These are phyloP conservation scores for Dione juno DNA, from an alignment of 2,888 invertebrate species.

Conservation along the genomic window DNA sequence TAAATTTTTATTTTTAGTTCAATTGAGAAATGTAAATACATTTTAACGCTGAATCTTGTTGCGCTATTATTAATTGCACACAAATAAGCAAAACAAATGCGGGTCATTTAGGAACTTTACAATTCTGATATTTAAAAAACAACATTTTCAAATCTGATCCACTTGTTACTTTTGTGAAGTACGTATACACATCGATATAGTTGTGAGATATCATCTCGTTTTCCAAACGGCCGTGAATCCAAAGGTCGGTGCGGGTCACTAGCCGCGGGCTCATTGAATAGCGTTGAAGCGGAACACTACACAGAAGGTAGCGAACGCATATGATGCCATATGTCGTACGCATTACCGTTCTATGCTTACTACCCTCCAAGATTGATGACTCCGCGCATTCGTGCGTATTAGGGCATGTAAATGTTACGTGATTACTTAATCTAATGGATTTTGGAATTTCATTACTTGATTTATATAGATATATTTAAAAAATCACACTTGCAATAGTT, in stretches of 20 bases:
- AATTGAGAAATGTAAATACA: not conserved
- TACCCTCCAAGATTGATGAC: slow-evolving; percentile 79
- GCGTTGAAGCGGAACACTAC: slow-evolving; percentile 67
- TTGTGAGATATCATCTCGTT: slow-evolving; percentile 68
- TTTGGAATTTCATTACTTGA: slow-evolving; percentile 59
- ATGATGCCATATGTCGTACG: slow-evolving; percentile 76
- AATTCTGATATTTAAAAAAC: not conserved
- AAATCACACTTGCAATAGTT: not conserved
- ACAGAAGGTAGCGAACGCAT: slow-evolving; percentile 52
- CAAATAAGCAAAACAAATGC: not conserved
- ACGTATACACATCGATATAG: slow-evolving; percentile 19
- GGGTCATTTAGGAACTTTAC: not conserved
- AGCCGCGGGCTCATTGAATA: slow-evolving; percentile 59
- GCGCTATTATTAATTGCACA: not conserved
- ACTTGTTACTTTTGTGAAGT: slow-evolving; percentile 52
- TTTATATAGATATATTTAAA: slow-evolving; percentile 8
- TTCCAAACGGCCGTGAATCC: slow-evolving; percentile 52
- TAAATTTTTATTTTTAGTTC: not conserved
- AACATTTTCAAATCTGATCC: slow-evolving; percentile 35
- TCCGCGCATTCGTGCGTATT: slow-evolving; percentile 75
- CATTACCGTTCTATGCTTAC: slow-evolving; percentile 67
- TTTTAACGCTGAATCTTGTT: not conserved
- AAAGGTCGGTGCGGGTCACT: slow-evolving; percentile 74
- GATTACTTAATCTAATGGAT: slow-evolving; percentile 77
- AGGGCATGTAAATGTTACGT: slow-evolving; percentile 82